Evolutionary conservation across 2,113 vertebrate species (phyloP), one percentile per base, ranked within the genome.

Genomic region (Cephalopterus ornatus): DNA sequence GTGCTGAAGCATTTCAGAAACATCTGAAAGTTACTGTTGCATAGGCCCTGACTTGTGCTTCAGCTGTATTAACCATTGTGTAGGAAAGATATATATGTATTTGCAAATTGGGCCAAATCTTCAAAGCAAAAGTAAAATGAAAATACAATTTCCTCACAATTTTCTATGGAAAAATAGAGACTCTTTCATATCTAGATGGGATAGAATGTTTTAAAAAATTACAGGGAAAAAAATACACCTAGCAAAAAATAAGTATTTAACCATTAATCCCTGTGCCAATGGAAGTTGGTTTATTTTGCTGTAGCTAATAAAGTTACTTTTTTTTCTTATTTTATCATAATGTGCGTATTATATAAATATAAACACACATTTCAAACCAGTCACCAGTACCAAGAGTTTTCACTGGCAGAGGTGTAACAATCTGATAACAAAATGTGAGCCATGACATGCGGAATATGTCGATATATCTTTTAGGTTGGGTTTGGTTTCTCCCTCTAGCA

Each of bases 11-110:
- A 88, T 56, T 88, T 88, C 67, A 81, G 94, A 97, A 89, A 15
- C 53, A 80, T 41, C 63, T 92, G 84, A 92, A 97, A 78, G 58
- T 72, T 95, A 92, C 86, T 72, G 33, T 53, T 79, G 73, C 66
- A 28, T 76, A 35, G 52, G 33, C 68, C 68, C 35, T 84, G 90
- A 83, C 49, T 87, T 91, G 62, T 83, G 30, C 67, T 95, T 85
- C 20, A 6, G 65, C 59, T 86, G 56, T 78, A 89, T 78, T 41
- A 95, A 73, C 14, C 1, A 4, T 56, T 17, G 42, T 32, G 53
- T 55, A 74, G 53, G 30, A 58, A 85, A 93, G 30, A 66, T 47
- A 94, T 59, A 49, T 65, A 52, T 42, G 4, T 32, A 41, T 70
- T 89, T 84, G 15, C 9, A 77, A 21, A 79, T 58, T 46, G 37